Base-by-base conservation (phyloP, 92 coral and sea anemone genomes). In the Porites cylindrica region DNA sequence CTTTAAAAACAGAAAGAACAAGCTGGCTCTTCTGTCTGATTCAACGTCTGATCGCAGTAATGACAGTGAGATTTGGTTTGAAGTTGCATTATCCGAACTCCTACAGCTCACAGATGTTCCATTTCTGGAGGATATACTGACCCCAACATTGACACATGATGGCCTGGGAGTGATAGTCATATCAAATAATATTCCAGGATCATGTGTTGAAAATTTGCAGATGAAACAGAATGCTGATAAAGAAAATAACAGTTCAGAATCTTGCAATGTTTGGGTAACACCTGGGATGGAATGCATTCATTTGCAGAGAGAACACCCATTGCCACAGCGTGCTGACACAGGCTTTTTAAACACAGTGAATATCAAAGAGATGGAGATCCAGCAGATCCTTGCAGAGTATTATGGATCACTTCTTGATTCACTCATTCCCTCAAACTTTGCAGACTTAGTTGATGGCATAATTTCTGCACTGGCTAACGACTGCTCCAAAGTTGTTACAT, bases 351-450 rank as follows among this genome's bases (percentile, higher is more conserved):
- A 95, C 75, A 66, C 90, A 50, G 82, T 82, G 72, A 96, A 89
- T 50, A 82, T 88, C 62, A 84, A 95, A 2, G 94, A 92, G 61
- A 89, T 93, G 72, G 98, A 91, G 58, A 89, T 97, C 83, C 91
- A 91, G 4, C 92, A 91, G 66, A 85, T 94, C 2, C 72, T 97
- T 66, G 88, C 84, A 14, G 95, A 95, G 52, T 95, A 90, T 72
- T 97, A 95, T 76, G 86, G 89, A 14, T 93, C 99, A 0, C 88
- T 97, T 14, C 58, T 67, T 16, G 99, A 97, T 72, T 79, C 99
- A 6, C 83, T 97, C 74, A 87, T 97, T 20, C 99, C 99, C 53
- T 75, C 87, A 52, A 93, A 87, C 88, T 82, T 92, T 23, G 53
- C 86, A 52, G 85, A 79, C 56, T 82, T 95, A 38, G 91, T 97